Percentiles rank a stretch among this genome's conserved stretches.
Evolutionary conservation across 2,888 invertebrate species (phyloP).

Genomic region (Thereva nobilitata): DNA sequence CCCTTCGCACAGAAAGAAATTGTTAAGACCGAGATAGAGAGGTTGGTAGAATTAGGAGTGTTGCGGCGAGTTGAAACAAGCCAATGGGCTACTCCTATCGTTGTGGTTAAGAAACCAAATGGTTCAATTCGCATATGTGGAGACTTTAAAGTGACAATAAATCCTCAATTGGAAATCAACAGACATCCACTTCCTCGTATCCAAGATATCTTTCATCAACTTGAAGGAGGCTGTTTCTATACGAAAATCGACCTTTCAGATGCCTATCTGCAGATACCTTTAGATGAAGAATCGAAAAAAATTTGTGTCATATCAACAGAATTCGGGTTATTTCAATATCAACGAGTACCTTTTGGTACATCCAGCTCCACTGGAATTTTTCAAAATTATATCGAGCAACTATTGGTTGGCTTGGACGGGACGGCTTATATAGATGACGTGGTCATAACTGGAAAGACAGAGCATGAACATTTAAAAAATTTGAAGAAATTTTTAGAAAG

Average conservation of each 20-base stretch:
- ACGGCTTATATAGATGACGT: constrained; percentile 23
- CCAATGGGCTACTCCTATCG: constrained; percentile 51
- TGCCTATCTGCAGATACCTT: constrained; percentile 36
- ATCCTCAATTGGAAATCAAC: constrained; percentile 29
- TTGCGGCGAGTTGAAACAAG: constrained; percentile 38
- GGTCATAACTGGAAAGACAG: constrained; percentile 3
- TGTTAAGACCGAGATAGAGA: constrained; percentile 24
- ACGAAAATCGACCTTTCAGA: constrained; percentile 31
- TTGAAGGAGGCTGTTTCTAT: constrained; percentile 19
- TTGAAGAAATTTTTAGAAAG: too few relatives aligned
- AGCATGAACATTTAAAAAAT: neutral
- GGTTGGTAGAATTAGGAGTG: constrained; percentile 34
- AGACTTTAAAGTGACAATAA: constrained; percentile 39
- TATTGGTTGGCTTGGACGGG: constrained; percentile 2
- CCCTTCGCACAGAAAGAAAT: constrained; percentile 39
- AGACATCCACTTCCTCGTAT: constrained; percentile 26
- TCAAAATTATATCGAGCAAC: constrained; percentile 41
- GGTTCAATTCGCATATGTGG: constrained; percentile 43
- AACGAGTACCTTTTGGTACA: constrained; percentile 42
- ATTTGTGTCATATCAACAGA: constrained; percentile 38
- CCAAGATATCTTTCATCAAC: constrained; percentile 24
- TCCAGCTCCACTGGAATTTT: constrained; percentile 41
- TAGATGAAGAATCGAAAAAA: constrained; percentile 36
- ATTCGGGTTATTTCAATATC: constrained; percentile 43
- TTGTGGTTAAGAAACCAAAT: constrained; percentile 51